Evolutionary conservation across 37 sponge, comb jelly and placozoan genomes (phyloP), one percentile per base, ranked within the genome.

Genomic region (Spongilla lacustris): DNA sequence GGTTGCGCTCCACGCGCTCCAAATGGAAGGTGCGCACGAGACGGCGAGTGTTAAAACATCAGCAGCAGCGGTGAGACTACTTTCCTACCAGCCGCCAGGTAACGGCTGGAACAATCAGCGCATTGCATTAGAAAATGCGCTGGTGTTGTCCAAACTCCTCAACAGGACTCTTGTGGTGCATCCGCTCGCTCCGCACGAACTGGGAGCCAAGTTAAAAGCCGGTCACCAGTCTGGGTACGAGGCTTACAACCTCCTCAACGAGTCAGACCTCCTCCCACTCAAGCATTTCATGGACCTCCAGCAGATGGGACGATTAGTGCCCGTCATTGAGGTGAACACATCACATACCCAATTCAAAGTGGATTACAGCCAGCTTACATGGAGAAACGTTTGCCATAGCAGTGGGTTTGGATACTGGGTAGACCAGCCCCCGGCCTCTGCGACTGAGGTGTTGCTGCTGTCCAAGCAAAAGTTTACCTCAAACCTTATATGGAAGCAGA

Each of bases 91-190:
- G 74, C 91, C 94, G n/a, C 90, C 94, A 19, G 96, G 96, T 0
- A 96, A 96, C 67, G 96, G 96, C 0, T 96, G 96, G 96, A 96
- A 96, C 84, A 96, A 96, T 75, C 96, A 96, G 84, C 36, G 96
- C 37, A 80, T 90, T 28, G 96, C 91, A 30, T 69, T 96, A 33
- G 96, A 96, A 74, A 88, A 86, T 67, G 96, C 96, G 30, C 69
- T 92, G 4, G 88, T 93, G 22, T 36, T 96, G 21, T 82, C 96
- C 1, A 85, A 81, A 33, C 80, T 96, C 24, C 87, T 96, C 29
- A 93, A 96, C 81, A 76, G 96, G 23, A 96, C 96, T 5, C 89
- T 96, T 19, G 32, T 96, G 24, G 91, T 92, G 31, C 96, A 92
- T 67, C 96, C 96, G 11, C 83, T 96, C 70, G 69, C 96, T 9